A percentile compares a stretch with the other conserved stretches of the same genome.
Evolutionary conservation across 1,140 invertebrate species (phyloP).

Genomic region (Hypsibius dujardini): DNA sequence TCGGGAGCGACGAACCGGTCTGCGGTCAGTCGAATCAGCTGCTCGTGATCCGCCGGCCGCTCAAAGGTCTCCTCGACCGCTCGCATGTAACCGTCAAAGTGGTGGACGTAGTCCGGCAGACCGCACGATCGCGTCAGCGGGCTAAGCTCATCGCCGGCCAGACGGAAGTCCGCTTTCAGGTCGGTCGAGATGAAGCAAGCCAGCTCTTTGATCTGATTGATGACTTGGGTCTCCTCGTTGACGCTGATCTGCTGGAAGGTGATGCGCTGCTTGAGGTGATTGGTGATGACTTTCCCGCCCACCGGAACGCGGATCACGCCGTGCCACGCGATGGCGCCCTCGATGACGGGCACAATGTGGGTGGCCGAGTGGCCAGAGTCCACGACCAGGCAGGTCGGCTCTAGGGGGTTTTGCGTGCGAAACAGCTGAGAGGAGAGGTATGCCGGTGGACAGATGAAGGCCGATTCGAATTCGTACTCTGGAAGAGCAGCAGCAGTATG

Average conservation of each 20-base stretch:
- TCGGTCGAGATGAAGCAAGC: slow-evolving; percentile 78
- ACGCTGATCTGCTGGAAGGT: slow-evolving; percentile 89
- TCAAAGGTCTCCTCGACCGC: slow-evolving; percentile 39
- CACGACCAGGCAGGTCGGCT: slow-evolving; percentile 61
- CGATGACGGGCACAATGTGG: slow-evolving; percentile 81
- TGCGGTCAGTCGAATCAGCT: slow-evolving; percentile 31
- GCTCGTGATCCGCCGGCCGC: slow-evolving; percentile 43
- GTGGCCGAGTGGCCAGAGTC: slow-evolving; percentile 90
- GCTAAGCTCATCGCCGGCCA: slow-evolving; percentile 41
- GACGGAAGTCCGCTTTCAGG: slow-evolving; percentile 49
- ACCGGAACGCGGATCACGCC: slow-evolving; percentile 56
- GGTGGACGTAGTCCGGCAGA: slow-evolving; percentile 75
- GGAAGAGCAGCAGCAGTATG: too few species aligned
- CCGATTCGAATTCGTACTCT: slow-evolving; percentile 73
- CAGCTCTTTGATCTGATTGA: slow-evolving; percentile 97
- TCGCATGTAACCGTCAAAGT: slow-evolving; percentile 58
- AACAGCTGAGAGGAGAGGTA: slow-evolving; percentile 39
- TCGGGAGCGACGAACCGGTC: slow-evolving; percentile 53
- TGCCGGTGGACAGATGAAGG: slow-evolving; percentile 39
- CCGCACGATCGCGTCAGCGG: slow-evolving; percentile 72
- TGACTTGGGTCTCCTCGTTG: slow-evolving; percentile 96
- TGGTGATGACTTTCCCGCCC: slow-evolving; percentile 90
- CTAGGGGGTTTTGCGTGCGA: slow-evolving; percentile 36
- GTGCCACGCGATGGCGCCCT: slow-evolving; percentile 51
- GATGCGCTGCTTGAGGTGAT: slow-evolving; percentile 92